Percentiles rank a stretch among this genome's conserved stretches.
Evolutionary conservation across 1,140 invertebrate species (phyloP).

Genomic region (Rhagoletis zephyria): DNA sequence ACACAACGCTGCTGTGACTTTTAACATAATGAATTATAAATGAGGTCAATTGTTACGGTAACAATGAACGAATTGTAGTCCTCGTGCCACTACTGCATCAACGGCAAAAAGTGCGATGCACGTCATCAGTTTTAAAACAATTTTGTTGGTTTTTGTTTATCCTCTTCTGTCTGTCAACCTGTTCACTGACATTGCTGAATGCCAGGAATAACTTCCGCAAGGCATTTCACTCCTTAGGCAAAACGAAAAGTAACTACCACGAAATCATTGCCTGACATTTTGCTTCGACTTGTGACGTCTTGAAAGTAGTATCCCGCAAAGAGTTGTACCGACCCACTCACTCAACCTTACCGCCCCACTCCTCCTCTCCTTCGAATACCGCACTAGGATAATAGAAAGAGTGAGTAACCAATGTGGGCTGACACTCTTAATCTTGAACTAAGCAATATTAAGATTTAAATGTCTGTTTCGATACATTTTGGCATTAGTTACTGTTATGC

Average conservation of each 20-base stretch:
- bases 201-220: slow-evolving; percentile 3
- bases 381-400: neutral
- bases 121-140: slow-evolving; percentile 47
- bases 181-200: slow-evolving; percentile 34
- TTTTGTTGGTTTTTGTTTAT: slow-evolving; percentile 50
- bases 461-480: slow-evolving; percentile 43
- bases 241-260: slow-evolving; percentile 45
- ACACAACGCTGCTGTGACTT: slow-evolving; percentile 51
- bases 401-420: neutral
- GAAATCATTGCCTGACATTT: slow-evolving; percentile 42
- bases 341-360: neutral
- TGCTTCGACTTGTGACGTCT: slow-evolving; percentile 34
- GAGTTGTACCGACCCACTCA: neutral
- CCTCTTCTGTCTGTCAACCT: slow-evolving; percentile 36
- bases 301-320: slow-evolving; percentile 41
- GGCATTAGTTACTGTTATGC: slow-evolving; percentile 47
- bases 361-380: neutral
- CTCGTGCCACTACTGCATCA: slow-evolving; percentile 17
- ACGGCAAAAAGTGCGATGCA: slow-evolving; percentile 9
- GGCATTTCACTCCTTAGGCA: neutral
- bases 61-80: slow-evolving; percentile 18
- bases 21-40: slow-evolving; percentile 54
- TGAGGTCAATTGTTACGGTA: slow-evolving; percentile 51
- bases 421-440: slow-evolving; percentile 11
- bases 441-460: slow-evolving; percentile 41